Conservation (phyloP, 2,888 invertebrate species). For the Oegoconia quadripuncta region DNA sequence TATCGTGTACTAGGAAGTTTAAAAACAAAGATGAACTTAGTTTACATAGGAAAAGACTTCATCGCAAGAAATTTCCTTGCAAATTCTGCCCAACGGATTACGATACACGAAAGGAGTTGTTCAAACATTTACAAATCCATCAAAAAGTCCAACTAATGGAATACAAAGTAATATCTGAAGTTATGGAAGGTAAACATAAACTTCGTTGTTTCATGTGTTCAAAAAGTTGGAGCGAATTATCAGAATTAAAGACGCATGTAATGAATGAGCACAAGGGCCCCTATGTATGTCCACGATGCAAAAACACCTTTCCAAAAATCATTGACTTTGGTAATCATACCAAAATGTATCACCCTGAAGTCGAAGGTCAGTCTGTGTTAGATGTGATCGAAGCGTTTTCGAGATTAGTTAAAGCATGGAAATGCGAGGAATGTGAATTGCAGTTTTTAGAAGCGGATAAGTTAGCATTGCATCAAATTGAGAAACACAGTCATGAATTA, state of each 20-base stretch:
- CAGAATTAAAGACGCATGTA: constrained; percentile 61
- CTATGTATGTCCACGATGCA: constrained; percentile 56
- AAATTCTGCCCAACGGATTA: constrained; percentile 74
- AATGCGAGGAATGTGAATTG: constrained; percentile 65
- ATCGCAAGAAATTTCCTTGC: constrained; percentile 62
- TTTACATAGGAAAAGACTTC: constrained; percentile 53
- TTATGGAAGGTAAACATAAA: constrained; percentile 60
- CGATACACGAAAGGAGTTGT: constrained; percentile 58
- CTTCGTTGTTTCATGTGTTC: constrained; percentile 63
- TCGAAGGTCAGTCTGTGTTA: constrained; percentile 59
- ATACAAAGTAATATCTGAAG: constrained; percentile 66
- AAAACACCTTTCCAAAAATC: constrained; percentile 54
- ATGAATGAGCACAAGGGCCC: constrained; percentile 66
- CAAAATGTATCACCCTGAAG: constrained; percentile 57
- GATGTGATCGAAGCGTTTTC: constrained; percentile 67
- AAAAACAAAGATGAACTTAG: constrained; percentile 53
- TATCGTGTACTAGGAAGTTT: constrained; percentile 54
- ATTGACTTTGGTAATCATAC: constrained; percentile 63
- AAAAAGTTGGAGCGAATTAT: constrained; percentile 49
- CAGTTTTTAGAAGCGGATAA: constrained; percentile 69
- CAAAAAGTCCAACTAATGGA: constrained; percentile 70
- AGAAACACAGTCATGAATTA: constrained; percentile 55
- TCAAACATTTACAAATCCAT: constrained; percentile 64
- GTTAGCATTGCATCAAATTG: constrained; percentile 60
- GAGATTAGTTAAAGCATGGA: constrained; percentile 66